phyloP scores from a whole-genome alignment of 2,113 vertebrate genomes.

The Brachyhypopomus occidentalis region DNA sequence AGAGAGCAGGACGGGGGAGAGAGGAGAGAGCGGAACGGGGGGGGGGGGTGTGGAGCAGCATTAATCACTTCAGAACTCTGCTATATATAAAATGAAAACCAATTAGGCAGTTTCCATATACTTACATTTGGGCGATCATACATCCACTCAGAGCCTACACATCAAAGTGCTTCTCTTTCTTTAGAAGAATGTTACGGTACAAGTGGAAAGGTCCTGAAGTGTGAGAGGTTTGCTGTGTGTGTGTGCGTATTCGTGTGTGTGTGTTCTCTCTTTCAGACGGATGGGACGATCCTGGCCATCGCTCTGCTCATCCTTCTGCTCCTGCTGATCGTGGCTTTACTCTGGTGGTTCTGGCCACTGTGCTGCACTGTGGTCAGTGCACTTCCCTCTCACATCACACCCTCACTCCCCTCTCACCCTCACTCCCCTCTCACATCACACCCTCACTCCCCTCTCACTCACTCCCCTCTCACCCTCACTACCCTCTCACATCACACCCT shows the following conservation, averaged over 20 bases:
- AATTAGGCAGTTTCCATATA: no score
- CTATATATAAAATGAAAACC: no score
- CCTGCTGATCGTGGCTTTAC: constrained; percentile 82
- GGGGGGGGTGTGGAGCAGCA: no score
- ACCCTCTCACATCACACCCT: neutral
- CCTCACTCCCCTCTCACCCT: neutral
- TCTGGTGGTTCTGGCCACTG: constrained; percentile 99
- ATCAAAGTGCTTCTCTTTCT: no score
- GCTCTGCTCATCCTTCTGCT: constrained; percentile 91
- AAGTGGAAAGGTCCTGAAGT: neutral
- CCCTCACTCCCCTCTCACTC: no score
- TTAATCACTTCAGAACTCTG: no score
- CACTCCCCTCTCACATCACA: neutral
- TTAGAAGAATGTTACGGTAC: no score
- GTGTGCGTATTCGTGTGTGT: constrained; percentile 23
- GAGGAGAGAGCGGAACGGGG: no score
- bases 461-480: neutral
- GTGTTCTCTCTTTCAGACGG: constrained; percentile 74
- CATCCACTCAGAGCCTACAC: no score
- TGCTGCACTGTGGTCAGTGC: constrained; percentile 95
- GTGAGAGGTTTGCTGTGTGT: neutral
- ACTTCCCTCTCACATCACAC: neutral
- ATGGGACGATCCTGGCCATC: constrained; percentile 91
- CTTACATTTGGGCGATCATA: no score
- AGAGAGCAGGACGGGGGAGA: no score